Conservation (phyloP, 2,113 vertebrate species). For the Engraulis encrasicolus region DNA sequence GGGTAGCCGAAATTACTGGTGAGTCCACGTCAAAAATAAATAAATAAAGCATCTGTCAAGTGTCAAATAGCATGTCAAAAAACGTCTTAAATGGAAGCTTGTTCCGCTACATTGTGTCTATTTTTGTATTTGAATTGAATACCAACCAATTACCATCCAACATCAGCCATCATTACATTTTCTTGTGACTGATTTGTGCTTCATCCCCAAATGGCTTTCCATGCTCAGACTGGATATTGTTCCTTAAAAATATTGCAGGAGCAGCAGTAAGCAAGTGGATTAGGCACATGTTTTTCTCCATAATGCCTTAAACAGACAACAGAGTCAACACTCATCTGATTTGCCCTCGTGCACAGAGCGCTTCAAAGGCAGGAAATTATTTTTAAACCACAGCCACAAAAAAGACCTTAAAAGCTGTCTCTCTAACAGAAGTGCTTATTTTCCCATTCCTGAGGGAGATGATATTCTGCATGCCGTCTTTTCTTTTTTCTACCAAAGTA, state of each 20-base stretch:
- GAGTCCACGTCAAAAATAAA: constrained; percentile 43
- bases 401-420: neutral
- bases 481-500: neutral
- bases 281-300: neutral
- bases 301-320: neutral
- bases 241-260: neutral
- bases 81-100: too few species aligned
- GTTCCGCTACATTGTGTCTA: neutral
- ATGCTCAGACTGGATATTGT: neutral
- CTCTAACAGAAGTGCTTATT: constrained; percentile 5
- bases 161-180: neutral
- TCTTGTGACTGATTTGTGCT: neutral
- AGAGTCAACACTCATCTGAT: constrained; percentile 7
- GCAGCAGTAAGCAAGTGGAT: neutral
- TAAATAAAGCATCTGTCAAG: neutral
- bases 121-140: neutral
- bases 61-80: neutral
- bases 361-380: neutral
- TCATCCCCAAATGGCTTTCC: neutral
- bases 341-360: neutral
- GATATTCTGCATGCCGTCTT: neutral
- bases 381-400: neutral
- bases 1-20: constrained; percentile 96
- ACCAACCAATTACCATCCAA: neutral
- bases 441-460: neutral